Conservation (phyloP, 37 sponge, comb jelly and placozoan genomes). For the Cliona cf. orientalis region DNA sequence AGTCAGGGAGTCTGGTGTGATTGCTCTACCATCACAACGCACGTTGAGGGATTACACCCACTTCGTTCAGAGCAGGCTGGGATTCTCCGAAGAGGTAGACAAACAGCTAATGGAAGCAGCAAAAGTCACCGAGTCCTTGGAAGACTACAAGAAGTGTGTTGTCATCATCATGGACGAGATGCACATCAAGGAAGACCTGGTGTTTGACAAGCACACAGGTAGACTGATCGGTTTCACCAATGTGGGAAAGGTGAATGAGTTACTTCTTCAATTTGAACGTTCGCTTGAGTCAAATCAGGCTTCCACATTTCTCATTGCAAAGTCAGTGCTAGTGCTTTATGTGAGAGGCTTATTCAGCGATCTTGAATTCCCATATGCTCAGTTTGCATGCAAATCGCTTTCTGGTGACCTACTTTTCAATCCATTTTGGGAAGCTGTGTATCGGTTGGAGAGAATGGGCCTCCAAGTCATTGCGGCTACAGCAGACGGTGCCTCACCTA, state of each 20-base stretch:
- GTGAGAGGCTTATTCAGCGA: conserved; percentile 40
- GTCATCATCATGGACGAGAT: conserved; percentile 42
- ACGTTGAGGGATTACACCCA: conserved; percentile 57
- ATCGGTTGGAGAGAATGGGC: conserved; percentile 8
- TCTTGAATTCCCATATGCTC: conserved; percentile 48
- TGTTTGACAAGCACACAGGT: conserved; percentile 40
- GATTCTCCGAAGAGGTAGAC: conserved; percentile 48
- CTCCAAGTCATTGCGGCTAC: conserved; percentile 28
- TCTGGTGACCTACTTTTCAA: conserved; percentile 32
- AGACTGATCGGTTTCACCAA: conserved; percentile 29
- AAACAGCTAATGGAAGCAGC: conserved; percentile 23
- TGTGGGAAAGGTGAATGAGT: conserved; percentile 25
- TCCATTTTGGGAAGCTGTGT: conserved; percentile 52
- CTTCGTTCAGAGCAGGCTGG: conserved; percentile 7
- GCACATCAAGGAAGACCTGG: conserved; percentile 42
- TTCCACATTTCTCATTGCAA: background rate
- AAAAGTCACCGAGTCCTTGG: background rate
- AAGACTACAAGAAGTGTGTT: conserved; percentile 40
- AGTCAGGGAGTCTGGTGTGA: conserved; percentile 26
- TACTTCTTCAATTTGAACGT: conserved; percentile 20
- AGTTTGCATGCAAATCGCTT: conserved; percentile 31
- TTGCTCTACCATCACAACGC: conserved; percentile 48
- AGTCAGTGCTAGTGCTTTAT: conserved; percentile 44
- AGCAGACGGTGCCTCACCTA: conserved; percentile 35
- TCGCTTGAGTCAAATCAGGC: conserved; percentile 10